Base-by-base conservation (phyloP, 2,113 vertebrate genomes). In the Rostratula benghalensis region DNA sequence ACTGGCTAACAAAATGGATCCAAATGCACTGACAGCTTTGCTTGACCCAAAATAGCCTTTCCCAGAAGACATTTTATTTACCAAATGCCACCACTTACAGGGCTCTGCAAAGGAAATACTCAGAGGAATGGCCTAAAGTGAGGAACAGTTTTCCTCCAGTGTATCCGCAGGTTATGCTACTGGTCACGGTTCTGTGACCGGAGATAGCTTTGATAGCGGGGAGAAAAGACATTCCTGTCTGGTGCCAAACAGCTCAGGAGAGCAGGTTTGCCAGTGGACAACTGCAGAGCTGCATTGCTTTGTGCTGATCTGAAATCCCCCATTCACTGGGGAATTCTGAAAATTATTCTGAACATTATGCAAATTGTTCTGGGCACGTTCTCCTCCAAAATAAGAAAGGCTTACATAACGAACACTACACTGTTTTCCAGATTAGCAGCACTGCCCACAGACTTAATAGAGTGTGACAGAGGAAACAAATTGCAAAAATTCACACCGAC, bases 341-440 rank as follows among this genome's bases (percentile, higher is more conserved):
- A 95, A 91, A 95, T 87, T 68, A 91, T 94, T 91, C 94, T 79
- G 74, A 92, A 92, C 89, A 33, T 92, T 95, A 94, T 94, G 93
- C 81, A 96, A 96, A 96, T 95, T 94, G 83, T 91, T 96, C 96
- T 74, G 83, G 96, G 91, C 91, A 95, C 87, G 89, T 94, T 96
- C 93, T 95, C 91, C 89, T 93, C 89, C 87, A 67, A 67, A 96
- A 91, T 82, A 96, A 94, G 74, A 80, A 89, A 85, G 83, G 53
- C 94, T 96, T 96, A 94, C 67, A 76, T 94, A 97, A 96, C 59
- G 37, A 95, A 92, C 5, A 9, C 83, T 89, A 46, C 45, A 13
- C 53, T 87, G 92, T 65, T 96, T 96, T 92, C 95, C 79, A 94
- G 83, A 96, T 96, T 94, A 96, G 91, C 89, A 93, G 61, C 77